Conservation (phyloP, 35 echinoderm and acorn worm genomes). For the Ophioderma brevispina region DNA sequence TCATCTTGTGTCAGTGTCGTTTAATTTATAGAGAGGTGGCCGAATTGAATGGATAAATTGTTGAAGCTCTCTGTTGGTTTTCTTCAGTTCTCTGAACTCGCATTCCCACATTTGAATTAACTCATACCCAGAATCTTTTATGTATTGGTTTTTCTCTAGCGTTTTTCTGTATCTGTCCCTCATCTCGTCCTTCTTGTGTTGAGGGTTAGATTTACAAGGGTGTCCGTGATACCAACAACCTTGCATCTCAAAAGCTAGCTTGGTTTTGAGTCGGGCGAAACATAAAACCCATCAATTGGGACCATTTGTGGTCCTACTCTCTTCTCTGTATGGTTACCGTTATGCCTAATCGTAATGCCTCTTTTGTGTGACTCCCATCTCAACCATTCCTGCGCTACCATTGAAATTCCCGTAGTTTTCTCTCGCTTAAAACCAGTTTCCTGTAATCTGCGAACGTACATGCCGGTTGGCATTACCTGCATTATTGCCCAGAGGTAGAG, state of each 20-base stretch:
- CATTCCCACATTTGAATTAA: background rate
- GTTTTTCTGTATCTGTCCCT: background rate
- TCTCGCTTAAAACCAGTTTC: slow-evolving; percentile 26
- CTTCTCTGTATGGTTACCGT: slow-evolving; percentile 20
- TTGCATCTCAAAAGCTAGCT: background rate
- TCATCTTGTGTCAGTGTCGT: background rate
- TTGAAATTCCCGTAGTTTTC: background rate
- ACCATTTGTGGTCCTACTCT: slow-evolving; percentile 1
- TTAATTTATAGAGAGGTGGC: background rate
- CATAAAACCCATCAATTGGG: slow-evolving; percentile 41
- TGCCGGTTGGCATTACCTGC: slow-evolving; percentile 46
- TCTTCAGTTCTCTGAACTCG: background rate
- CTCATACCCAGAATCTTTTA: background rate
- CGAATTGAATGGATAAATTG: background rate
- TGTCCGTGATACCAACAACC: background rate
- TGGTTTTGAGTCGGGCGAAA: background rate
- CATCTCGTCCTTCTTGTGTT: too few species aligned
- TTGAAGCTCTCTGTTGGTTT: background rate
- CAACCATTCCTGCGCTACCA: slow-evolving; percentile 55
- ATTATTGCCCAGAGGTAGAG: slow-evolving; percentile 48
- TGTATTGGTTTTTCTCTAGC: background rate
- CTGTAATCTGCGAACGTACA: background rate
- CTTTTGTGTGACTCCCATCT: slow-evolving; percentile 17
- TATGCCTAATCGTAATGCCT: slow-evolving; percentile 20
- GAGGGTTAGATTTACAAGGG: background rate